Conservation (phyloP, 2,888 invertebrate species). For the Scaptomyza reducta region DNA sequence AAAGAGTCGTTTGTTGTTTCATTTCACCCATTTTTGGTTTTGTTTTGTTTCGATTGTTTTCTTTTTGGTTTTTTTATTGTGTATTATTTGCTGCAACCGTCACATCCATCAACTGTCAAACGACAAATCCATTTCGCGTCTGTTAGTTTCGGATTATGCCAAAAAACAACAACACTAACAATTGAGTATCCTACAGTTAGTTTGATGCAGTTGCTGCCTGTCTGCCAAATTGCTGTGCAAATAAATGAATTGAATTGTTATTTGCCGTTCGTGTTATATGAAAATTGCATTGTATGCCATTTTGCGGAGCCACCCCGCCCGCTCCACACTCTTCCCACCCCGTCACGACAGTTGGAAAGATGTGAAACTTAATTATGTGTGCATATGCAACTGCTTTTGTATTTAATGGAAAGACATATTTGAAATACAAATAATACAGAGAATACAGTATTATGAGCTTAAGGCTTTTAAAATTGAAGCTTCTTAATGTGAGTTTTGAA, state of each 20-base stretch:
- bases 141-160: slow-evolving; percentile 69
- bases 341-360: slow-evolving; percentile 11
- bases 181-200: slow-evolving; percentile 43
- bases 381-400: slow-evolving; percentile 18
- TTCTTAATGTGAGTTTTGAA: not conserved
- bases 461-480: not conserved
- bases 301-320: slow-evolving; percentile 8
- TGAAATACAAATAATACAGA: slow-evolving; percentile 5
- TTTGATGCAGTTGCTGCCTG: slow-evolving; percentile 45
- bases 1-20: slow-evolving; percentile 23
- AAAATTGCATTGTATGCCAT: slow-evolving; percentile 60
- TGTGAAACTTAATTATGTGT: slow-evolving; percentile 41
- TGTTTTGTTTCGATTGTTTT: not conserved
- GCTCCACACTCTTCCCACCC: not conserved
- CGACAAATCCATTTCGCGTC: slow-evolving; percentile 73
- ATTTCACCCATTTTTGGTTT: slow-evolving; percentile 20
- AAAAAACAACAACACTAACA: slow-evolving; percentile 27
- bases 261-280: slow-evolving; percentile 72
- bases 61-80: not conserved
- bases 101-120: slow-evolving; percentile 74
- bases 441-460: slow-evolving; percentile 1
- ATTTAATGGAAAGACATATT: slow-evolving; percentile 8
- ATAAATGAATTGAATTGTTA: slow-evolving; percentile 78
- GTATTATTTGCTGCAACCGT: slow-evolving; percentile 30
- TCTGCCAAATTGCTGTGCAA: slow-evolving; percentile 64